These are phyloP conservation scores for Augochlora pura DNA, from an alignment of 1,140 invertebrate species.

Conservation along the genomic window DNA sequence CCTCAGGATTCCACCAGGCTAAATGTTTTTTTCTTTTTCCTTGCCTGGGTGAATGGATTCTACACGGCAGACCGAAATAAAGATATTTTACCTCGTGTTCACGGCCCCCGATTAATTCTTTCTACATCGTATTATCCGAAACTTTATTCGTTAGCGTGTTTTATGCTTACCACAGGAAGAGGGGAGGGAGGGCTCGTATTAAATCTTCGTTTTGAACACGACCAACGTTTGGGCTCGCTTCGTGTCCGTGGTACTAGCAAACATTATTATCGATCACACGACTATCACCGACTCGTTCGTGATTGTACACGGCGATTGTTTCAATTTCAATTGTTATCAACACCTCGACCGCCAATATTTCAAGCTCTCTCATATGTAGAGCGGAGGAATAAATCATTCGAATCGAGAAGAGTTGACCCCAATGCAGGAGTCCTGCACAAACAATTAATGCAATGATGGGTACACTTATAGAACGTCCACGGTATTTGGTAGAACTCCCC, in stretches of 20 bases:
- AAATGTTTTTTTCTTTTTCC: not conserved
- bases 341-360: slow-evolving; percentile 33
- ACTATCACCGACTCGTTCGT: slow-evolving; percentile 2
- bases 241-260: slow-evolving; percentile 27
- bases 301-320: slow-evolving; percentile 32
- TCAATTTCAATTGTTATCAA: slow-evolving; percentile 27
- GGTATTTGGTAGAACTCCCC: slow-evolving; percentile 3
- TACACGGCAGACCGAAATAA: not conserved
- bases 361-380: slow-evolving; percentile 52
- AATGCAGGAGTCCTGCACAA: slow-evolving; percentile 39
- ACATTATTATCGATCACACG: slow-evolving; percentile 48
- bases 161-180: not conserved
- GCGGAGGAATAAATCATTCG: slow-evolving; percentile 60
- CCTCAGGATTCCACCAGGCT: not conserved
- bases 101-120: not conserved
- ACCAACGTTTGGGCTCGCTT: slow-evolving; percentile 25
- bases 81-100: not conserved
- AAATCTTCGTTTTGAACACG: slow-evolving; percentile 29
- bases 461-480: slow-evolving; percentile 7
- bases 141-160: not conserved
- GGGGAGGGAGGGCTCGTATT: slow-evolving; percentile 14
- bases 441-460: slow-evolving; percentile 42
- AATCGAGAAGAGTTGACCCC: slow-evolving; percentile 58
- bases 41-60: not conserved
- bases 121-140: slow-evolving; percentile 37